These are phyloP conservation scores for Chaetops frenatus DNA, from an alignment of 2,113 vertebrate genomes.

Conservation along the genomic window DNA sequence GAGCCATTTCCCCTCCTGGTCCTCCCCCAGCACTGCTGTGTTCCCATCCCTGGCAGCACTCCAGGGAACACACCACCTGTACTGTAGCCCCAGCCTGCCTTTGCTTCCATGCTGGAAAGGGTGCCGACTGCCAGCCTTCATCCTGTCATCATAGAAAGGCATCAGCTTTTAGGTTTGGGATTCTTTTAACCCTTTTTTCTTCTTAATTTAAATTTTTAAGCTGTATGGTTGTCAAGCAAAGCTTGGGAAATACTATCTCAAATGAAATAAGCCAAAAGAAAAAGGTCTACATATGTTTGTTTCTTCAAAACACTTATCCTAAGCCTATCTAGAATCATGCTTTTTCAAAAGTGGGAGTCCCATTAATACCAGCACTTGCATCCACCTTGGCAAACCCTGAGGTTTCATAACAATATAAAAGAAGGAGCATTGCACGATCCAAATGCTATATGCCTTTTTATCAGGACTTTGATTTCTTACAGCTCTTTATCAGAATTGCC, in stretches of 20 bases:
- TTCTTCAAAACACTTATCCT: background rate
- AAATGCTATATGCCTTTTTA: background rate
- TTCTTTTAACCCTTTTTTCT: background rate
- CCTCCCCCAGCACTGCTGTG: background rate
- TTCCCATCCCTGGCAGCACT: background rate
- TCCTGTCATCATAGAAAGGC: background rate
- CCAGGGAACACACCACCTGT: background rate
- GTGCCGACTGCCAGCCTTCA: background rate
- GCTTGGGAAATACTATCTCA: background rate
- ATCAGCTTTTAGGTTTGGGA: background rate
- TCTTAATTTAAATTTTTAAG: background rate
- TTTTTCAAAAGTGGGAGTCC: background rate
- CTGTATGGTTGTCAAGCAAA: background rate
- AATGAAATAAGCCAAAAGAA: background rate
- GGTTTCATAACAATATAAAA: background rate
- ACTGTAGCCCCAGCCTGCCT: background rate
- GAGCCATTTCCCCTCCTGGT: background rate
- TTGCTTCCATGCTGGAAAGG: background rate
- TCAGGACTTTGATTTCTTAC: background rate
- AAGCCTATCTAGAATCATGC: background rate
- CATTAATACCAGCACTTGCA: background rate
- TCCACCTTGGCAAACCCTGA: background rate
- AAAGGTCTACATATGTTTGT: background rate
- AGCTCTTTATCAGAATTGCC: background rate
- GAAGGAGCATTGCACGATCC: background rate